Base-by-base conservation (phyloP, 2,888 invertebrate species). In the Mythimna loreyi region DNA sequence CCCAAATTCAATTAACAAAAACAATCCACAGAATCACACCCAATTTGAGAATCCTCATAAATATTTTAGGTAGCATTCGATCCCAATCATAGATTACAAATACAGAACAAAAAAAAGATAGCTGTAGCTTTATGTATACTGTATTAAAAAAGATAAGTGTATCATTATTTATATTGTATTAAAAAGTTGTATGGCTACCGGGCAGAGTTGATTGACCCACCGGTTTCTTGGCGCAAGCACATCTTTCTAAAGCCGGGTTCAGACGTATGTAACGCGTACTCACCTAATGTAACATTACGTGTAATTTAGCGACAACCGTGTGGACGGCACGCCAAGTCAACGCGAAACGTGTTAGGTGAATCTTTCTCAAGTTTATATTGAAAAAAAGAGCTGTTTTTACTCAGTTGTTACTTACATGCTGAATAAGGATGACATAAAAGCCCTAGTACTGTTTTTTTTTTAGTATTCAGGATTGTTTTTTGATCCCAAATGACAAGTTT, bases 171-270 rank as follows among this genome's bases (percentile, higher is more conserved):
- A 90, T 89, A 87, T 87, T 89, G 89, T 89, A 90, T 91, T 89
- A 90, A 89, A 90, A 88, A 87, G 86, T 87, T 82, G 87, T 87
- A 86, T 81, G 69, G 92, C 93, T 92, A 93, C 92, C 88, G 92
- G 88, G 85, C 88, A 87, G 86, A 89, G 93, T 87, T 92, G 88
- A 92, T 85, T 91, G 92, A 92, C 91, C 92, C 85, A 80, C 79
- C 89, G 87, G 89, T 85, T 88, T 80, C 79, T 84, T 74, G 67
- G 82, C 87, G 85, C 85, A 71, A 61, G 87, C 88, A 89, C 87
- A 88, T 89, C 87, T 84, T 79, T 77, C 78, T 86, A 16, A 33
- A 33, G 28, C 28, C 28, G 28, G 4, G 28, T 28, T 2, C 28
- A 28, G 28, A 28, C 28, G 28, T 28, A 4, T 28, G 28, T 28